Conservation (phyloP, 1,140 invertebrate species). For the Homarus americanus region DNA sequence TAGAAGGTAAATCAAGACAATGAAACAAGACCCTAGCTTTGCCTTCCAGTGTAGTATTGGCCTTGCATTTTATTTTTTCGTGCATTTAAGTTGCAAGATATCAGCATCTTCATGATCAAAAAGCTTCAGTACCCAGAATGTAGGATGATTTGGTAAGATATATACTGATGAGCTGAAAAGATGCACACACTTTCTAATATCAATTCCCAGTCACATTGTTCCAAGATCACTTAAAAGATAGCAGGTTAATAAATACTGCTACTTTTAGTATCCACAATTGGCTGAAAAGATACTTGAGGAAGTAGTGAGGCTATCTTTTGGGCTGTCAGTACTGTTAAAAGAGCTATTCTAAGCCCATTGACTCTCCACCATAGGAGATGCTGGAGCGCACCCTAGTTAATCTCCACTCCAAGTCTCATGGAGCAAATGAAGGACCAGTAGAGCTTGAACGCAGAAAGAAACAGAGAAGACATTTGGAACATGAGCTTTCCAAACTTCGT, state of each 20-base stretch:
- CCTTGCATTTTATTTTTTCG: slow-evolving; percentile 8
- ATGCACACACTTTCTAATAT: neutral
- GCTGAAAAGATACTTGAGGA: neutral
- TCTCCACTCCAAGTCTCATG: slow-evolving; percentile 83
- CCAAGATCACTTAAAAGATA: neutral
- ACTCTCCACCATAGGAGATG: slow-evolving; percentile 81
- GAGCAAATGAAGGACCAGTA: slow-evolving; percentile 82
- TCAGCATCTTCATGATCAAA: slow-evolving; percentile 5
- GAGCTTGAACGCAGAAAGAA: slow-evolving; percentile 85
- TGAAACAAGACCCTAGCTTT: neutral
- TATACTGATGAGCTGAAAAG: slow-evolving; percentile 54
- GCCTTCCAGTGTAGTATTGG: neutral
- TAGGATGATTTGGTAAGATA: neutral
- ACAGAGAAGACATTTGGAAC: slow-evolving; percentile 87
- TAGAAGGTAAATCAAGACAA: neutral
- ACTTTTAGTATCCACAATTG: neutral
- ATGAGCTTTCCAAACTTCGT: slow-evolving; percentile 89
- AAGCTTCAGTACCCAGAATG: slow-evolving; percentile 52
- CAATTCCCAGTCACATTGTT: neutral
- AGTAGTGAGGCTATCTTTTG: slow-evolving; percentile 24
- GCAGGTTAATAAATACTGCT: neutral
- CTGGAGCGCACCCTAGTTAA: slow-evolving; percentile 87
- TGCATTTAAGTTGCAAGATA: slow-evolving; percentile 36
- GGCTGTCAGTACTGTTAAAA: slow-evolving; percentile 24
- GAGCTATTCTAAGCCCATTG: slow-evolving; percentile 49